Conservation (phyloP, 2,113 vertebrate species). For the Tychaedon coryphoeus region DNA sequence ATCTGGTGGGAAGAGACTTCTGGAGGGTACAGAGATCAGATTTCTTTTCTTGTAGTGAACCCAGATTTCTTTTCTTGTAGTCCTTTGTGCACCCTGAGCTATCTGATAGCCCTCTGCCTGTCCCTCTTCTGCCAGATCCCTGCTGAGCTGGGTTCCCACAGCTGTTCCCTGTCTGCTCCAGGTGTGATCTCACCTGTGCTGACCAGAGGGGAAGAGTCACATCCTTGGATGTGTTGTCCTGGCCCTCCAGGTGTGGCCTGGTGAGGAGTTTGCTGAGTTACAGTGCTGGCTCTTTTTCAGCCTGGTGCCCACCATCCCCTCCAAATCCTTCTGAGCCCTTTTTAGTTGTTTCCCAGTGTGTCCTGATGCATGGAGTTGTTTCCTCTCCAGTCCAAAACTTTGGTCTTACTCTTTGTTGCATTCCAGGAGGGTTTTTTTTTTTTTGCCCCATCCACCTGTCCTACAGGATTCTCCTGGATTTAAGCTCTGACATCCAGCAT, state of each 20-base stretch:
- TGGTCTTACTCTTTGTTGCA: not conserved
- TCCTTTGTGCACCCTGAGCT: not conserved
- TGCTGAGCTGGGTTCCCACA: not conserved
- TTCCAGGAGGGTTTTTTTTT: not conserved
- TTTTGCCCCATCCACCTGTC: not conserved
- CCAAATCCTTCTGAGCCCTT: not conserved
- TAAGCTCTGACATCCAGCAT: not conserved
- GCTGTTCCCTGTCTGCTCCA: not conserved
- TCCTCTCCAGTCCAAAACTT: not conserved
- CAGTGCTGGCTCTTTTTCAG: rapidly evolving
- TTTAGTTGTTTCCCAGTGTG: not conserved
- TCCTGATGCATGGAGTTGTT: not conserved
- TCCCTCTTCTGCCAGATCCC: not conserved
- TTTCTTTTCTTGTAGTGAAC: not conserved
- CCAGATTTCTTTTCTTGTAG: not conserved
- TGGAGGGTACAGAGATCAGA: not conserved
- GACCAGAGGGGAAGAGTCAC: not conserved
- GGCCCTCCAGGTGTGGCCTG: not conserved
- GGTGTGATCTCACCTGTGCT: not conserved
- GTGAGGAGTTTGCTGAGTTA: not conserved
- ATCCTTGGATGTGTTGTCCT: not conserved
- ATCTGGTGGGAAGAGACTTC: not conserved
- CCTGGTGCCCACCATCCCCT: not conserved
- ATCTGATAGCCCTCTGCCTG: not conserved
- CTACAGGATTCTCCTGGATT: not conserved